Base-by-base conservation (phyloP, 35 echinoderm and acorn worm species). In the Lytechinus variegatus region DNA sequence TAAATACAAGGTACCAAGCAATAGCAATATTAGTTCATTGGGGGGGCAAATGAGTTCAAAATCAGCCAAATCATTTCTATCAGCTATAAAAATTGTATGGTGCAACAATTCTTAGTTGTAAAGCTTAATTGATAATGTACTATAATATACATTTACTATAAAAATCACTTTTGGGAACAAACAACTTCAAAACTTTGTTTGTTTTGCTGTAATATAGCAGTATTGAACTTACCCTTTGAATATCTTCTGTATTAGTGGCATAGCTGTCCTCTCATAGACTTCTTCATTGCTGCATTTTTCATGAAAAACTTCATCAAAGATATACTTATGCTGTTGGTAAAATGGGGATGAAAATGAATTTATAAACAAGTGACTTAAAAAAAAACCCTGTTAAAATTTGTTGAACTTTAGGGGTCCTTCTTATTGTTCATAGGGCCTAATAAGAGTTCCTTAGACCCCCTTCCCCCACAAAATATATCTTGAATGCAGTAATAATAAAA, bases 231-330 rank as follows among this genome's bases (percentile, higher is more conserved):
- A 99, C 98, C 95, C 93, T 86, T 97, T 96, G 56, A 99, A 91
- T 29, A 99, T 94, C 61, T 54, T 71, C n/a, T 95, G 87, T 8
- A 97, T 52, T 16, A 99, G 95, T n/a, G 93, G 96, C 54, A 97
- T 97, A 14, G 96, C 96, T 92, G 98, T 99, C 61, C 94, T 95
- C 27, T 96, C 96, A 95, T 99, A 99, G 21, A 99, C 97, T 88
- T 95, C 94, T 71, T 97, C 91, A 92, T 99, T 99, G 52, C 93
- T 97, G 89, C 92, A 95, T 27, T 94, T 91, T 53, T 97, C 98
- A 61, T 91, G 8, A 60, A 99, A 99, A 5, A 97, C 97, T 79
- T 99, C 98, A 97, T 99, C 98, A 97, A 99, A 99, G 54, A 97
- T 95, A 86, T 98, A 99, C 95, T 99, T 97, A 55, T 99, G 98